These are phyloP conservation scores for Xylota segnis DNA, from an alignment of 2,888 invertebrate species.

Conservation along the genomic window DNA sequence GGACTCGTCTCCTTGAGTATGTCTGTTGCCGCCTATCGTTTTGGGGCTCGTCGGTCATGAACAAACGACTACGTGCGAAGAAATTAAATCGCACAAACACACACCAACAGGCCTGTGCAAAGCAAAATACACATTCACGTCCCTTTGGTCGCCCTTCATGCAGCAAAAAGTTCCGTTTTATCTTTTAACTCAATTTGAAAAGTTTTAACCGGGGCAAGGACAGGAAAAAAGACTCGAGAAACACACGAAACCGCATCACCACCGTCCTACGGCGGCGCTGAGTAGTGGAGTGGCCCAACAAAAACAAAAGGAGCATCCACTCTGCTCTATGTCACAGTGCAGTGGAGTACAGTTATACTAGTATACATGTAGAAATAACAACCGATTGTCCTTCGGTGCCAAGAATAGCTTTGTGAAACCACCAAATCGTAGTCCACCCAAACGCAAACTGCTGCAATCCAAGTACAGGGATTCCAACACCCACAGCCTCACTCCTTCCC, in stretches of 20 bases:
- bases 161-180: slow-evolving; percentile 75
- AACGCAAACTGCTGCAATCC: slow-evolving; percentile 41
- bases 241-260: slow-evolving; percentile 69
- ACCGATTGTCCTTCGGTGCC: slow-evolving; percentile 35
- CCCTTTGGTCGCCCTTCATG: slow-evolving; percentile 65
- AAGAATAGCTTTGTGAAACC: slow-evolving; percentile 52
- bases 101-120: neutral
- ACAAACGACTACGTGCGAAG: slow-evolving; percentile 64
- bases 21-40: slow-evolving; percentile 59
- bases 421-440: slow-evolving; percentile 51
- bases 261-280: slow-evolving; percentile 37
- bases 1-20: slow-evolving; percentile 60
- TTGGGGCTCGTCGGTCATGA: slow-evolving; percentile 61
- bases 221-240: slow-evolving; percentile 55
- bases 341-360: slow-evolving; percentile 1
- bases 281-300: slow-evolving; percentile 51
- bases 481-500: neutral
- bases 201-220: slow-evolving; percentile 74
- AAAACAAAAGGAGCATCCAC: slow-evolving; percentile 66
- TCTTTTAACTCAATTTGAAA: slow-evolving; percentile 77
- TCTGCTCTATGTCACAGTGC: slow-evolving; percentile 17
- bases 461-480: slow-evolving; percentile 28
- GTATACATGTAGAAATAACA: slow-evolving; percentile 8
- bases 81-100: slow-evolving; percentile 59
- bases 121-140: slow-evolving; percentile 13